These are phyloP conservation scores for Athetis lepigone DNA, from an alignment of 2,888 invertebrate genomes.

Conservation along the genomic window DNA sequence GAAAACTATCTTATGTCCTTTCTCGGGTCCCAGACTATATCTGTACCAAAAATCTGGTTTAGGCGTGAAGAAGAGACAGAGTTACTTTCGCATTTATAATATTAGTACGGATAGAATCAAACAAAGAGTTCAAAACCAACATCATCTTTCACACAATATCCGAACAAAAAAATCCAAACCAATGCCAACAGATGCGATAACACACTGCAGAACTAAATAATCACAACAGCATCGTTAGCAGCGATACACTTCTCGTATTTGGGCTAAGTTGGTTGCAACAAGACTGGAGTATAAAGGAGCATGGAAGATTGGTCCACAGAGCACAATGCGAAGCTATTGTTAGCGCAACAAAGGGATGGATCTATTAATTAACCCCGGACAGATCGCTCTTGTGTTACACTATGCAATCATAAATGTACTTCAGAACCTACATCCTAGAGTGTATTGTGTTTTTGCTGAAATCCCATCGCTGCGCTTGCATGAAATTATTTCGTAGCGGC, in stretches of 20 bases:
- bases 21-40: no score
- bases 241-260: slow-evolving; percentile 49
- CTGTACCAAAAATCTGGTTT: no score
- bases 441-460: slow-evolving; percentile 32
- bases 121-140: no score
- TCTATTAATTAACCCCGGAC: slow-evolving; percentile 80
- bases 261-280: slow-evolving; percentile 56
- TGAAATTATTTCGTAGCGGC: slow-evolving; percentile 33
- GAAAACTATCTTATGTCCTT: no score
- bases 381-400: slow-evolving; percentile 68
- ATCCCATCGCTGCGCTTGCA: slow-evolving; percentile 33
- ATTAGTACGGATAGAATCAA: no score
- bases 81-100: no score
- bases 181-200: no score
- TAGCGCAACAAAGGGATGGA: slow-evolving; percentile 72
- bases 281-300: slow-evolving; percentile 52
- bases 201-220: slow-evolving; percentile 25
- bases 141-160: no score
- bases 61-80: no score
- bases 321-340: slow-evolving; percentile 75
- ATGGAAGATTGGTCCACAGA: slow-evolving; percentile 72
- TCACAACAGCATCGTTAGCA: slow-evolving; percentile 43
- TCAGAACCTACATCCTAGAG: slow-evolving; percentile 31
- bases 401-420: slow-evolving; percentile 62
- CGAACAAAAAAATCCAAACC: background rate